Conservation (phyloP, 2,888 invertebrate genomes). For the Cabera pusaria region DNA sequence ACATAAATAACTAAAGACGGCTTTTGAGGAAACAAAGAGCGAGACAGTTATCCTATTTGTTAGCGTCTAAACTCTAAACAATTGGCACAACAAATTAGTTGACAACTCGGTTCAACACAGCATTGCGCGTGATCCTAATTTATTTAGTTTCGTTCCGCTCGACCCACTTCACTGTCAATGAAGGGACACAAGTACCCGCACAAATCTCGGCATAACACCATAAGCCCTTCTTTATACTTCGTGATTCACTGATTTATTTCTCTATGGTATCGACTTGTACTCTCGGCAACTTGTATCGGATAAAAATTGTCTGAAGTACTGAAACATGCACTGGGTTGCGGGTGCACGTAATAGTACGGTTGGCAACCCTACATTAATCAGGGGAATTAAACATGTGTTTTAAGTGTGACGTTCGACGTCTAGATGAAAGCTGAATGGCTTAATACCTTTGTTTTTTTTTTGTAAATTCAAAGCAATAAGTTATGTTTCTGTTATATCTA, state of each 20-base stretch:
- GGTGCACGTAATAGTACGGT: too few relatives aligned
- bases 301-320: too few relatives aligned
- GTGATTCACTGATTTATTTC: slow-evolving; percentile 16
- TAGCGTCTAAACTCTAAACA: slow-evolving; percentile 25
- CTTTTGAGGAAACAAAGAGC: slow-evolving; percentile 17
- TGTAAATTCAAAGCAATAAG: too few relatives aligned
- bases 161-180: slow-evolving; percentile 66
- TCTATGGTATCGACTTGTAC: too few relatives aligned
- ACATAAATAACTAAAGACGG: slow-evolving; percentile 12
- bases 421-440: too few relatives aligned
- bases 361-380: too few relatives aligned
- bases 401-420: too few relatives aligned
- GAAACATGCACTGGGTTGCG: too few relatives aligned
- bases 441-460: too few relatives aligned
- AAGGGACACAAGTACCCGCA: slow-evolving; percentile 56
- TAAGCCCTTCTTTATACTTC: slow-evolving; percentile 33
- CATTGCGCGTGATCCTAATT: slow-evolving; percentile 54
- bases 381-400: too few relatives aligned
- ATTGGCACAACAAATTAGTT: slow-evolving; percentile 35
- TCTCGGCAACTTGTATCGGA: too few relatives aligned
- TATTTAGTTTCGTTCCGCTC: slow-evolving; percentile 64
- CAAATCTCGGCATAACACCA: slow-evolving; percentile 39
- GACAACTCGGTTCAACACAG: slow-evolving; percentile 17
- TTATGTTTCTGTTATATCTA: too few relatives aligned
- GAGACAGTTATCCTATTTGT: slow-evolving; percentile 22